Conservation (phyloP, 2,888 invertebrate species). For the Apamea crenata region DNA sequence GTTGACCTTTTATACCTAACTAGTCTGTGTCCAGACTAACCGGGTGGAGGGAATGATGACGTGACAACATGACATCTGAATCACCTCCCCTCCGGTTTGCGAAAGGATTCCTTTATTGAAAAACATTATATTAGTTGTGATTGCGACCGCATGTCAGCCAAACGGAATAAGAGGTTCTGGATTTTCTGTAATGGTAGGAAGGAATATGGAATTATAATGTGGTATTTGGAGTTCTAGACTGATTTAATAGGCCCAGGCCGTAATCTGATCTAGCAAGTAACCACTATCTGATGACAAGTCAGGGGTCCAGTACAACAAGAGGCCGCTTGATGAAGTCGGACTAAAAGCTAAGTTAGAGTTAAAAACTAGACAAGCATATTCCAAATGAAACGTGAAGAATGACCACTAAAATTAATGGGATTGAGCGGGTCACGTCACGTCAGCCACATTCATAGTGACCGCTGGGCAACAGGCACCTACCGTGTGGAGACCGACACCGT, state of each 20-base stretch:
- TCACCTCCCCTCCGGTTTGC: conserved; percentile 41
- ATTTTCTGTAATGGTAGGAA: neutral
- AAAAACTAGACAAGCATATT: neutral
- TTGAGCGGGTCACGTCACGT: neutral
- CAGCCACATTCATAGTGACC: neutral
- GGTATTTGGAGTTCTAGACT: neutral
- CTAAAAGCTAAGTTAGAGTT: neutral
- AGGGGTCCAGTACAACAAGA: neutral
- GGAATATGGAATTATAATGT: neutral
- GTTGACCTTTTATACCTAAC: neutral
- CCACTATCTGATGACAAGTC: neutral
- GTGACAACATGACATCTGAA: conserved; percentile 55
- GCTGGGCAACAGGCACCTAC: neutral
- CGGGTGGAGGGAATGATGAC: conserved; percentile 42
- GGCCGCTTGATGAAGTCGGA: neutral
- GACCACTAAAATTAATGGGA: neutral
- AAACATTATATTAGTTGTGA: conserved; percentile 49
- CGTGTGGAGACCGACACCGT: no score
- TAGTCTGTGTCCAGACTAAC: neutral
- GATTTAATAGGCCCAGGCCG: neutral
- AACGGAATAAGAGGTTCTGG: conserved; percentile 5
- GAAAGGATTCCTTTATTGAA: conserved; percentile 46
- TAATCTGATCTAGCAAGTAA: neutral
- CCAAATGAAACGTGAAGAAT: neutral
- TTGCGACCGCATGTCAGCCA: conserved; percentile 30